Evolutionary conservation across 2,888 invertebrate genomes (phyloP).

Genomic region (Netelia fuscicornis): DNA sequence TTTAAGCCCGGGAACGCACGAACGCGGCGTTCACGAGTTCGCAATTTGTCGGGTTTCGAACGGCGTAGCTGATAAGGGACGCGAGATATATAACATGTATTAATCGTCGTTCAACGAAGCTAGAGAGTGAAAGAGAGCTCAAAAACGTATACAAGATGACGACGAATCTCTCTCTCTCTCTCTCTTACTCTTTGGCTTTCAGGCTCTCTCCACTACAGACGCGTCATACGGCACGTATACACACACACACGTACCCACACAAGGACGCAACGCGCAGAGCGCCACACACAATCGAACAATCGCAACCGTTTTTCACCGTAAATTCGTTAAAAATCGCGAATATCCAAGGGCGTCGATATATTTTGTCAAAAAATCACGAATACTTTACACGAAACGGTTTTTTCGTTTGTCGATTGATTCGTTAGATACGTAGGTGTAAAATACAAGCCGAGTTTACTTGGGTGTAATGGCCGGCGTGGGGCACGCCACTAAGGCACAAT

Average conservation of each 20-base stretch:
- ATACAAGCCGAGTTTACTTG: slow-evolving; percentile 59
- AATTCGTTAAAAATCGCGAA: slow-evolving; percentile 62
- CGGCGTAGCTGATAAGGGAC: slow-evolving; percentile 16
- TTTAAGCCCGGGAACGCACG: slow-evolving; percentile 65
- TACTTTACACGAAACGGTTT: slow-evolving; percentile 61
- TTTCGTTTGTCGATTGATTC: background rate
- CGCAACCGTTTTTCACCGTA: slow-evolving; percentile 51
- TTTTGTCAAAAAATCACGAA: slow-evolving; percentile 70
- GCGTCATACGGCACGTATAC: slow-evolving; percentile 72
- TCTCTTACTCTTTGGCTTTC: slow-evolving; percentile 48
- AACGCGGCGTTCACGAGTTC: slow-evolving; percentile 22
- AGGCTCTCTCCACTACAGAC: slow-evolving; percentile 71
- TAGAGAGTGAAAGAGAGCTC: slow-evolving; percentile 25
- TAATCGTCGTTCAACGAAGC: slow-evolving; percentile 46
- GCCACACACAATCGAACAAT: slow-evolving; percentile 47
- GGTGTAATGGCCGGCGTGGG: slow-evolving; percentile 83
- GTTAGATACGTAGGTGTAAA: slow-evolving; percentile 74
- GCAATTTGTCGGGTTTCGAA: slow-evolving; percentile 7
- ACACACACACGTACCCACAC: slow-evolving; percentile 41
- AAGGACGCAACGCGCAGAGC: slow-evolving; percentile 62
- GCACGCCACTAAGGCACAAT: slow-evolving; percentile 79
- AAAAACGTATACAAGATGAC: slow-evolving; percentile 37
- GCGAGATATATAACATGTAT: background rate
- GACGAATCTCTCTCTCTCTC: slow-evolving; percentile 40
- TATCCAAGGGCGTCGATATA: slow-evolving; percentile 64